Evolutionary conservation across 2,113 vertebrate genomes (phyloP), one percentile per base, ranked within the genome.

Genomic region (Oryzias melastigma): DNA sequence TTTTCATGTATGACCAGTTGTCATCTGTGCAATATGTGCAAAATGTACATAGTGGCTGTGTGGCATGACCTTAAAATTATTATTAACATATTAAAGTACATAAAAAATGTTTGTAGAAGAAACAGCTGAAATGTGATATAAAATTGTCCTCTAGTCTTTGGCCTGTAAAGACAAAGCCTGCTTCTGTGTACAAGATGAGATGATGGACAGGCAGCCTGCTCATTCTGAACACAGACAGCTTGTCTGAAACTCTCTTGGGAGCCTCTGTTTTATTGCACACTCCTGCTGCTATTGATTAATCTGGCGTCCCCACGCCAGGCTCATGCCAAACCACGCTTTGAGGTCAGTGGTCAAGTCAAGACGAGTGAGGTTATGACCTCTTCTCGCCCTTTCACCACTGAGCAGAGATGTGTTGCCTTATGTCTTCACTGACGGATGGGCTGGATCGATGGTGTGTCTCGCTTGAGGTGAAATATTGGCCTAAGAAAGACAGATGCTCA

Each of bases 251-350:
- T 18, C 17, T 78, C 78, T 18, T 20, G 71, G 77, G 75, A 76
- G 53, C 18, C 22, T 62, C 50, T 54, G 52, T 74, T 81, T 70
- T 74, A 84, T 72, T 61, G 73, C 55, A 67, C 4, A 29, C 57
- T 16, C 15, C 58, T 47, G 46, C 46, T 63, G 49, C 35, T 77
- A 85, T 78, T 62, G 85, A 88, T 86, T 75, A 53, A 80, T 48
- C 35, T 16, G 2, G 78, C 75, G 71, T 82, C 83, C 67, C 53
- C 6, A 70, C 8, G 56, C 84, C 83, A 85, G 84, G 71, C 77
- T 71, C 77, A 67, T 47, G 16, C 51, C 24, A 40, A 76, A 82
- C 48, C 61, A 71, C 72, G 69, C 73, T 50, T 48, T 7, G 14
- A 40, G 80, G 58, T 84, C 77, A 81, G 15, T 24, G 20, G 19